phyloP scores from a whole-genome alignment of 2,797 vertebrate genomes.

The Melanogrammus aeglefinus region DNA sequence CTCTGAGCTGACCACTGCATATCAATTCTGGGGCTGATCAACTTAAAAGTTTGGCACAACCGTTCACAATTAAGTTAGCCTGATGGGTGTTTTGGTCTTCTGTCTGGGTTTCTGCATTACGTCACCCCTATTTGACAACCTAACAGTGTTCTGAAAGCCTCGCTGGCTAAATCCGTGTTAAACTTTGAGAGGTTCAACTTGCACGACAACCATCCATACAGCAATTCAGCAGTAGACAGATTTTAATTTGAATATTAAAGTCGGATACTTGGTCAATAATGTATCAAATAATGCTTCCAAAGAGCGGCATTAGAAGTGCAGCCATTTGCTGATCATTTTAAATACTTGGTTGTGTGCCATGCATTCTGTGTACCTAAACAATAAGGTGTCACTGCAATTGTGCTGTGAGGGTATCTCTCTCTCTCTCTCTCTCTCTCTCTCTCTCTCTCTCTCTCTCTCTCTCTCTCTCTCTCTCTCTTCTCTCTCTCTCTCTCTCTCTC shows the following conservation, averaged over 20 bases:
- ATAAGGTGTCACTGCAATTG: background rate
- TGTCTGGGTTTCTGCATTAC: background rate
- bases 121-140: background rate
- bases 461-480: background rate
- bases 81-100: background rate
- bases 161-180: background rate
- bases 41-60: background rate
- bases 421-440: too few species aligned
- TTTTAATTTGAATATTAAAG: background rate
- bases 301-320: slow-evolving; percentile 21
- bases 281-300: too few species aligned
- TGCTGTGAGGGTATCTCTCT: background rate
- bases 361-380: slow-evolving; percentile 14
- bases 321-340: slow-evolving; percentile 34
- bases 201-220: background rate
- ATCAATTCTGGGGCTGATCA: background rate
- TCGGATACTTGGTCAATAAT: background rate
- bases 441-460: too few species aligned
- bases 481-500: too few species aligned
- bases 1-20: background rate
- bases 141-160: background rate
- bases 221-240: background rate
- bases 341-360: slow-evolving; percentile 10
- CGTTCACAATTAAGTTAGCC: background rate
- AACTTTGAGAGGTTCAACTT: background rate